These are phyloP conservation scores for Odontothrips loti DNA, from an alignment of 2,888 invertebrate genomes.

Conservation along the genomic window DNA sequence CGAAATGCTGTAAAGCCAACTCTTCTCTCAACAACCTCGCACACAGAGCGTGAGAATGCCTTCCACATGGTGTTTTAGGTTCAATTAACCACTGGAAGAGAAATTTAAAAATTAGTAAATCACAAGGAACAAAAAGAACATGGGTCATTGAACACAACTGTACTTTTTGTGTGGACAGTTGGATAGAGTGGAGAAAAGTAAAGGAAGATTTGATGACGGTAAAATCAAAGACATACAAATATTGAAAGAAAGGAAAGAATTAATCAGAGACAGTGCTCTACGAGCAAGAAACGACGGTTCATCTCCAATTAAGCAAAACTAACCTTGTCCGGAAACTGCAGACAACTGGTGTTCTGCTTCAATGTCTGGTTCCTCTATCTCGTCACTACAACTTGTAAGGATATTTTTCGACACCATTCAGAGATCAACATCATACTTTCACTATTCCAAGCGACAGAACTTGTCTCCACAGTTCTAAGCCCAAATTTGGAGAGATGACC, in stretches of 20 bases:
- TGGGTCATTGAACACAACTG: background rate
- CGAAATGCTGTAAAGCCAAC: background rate
- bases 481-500: too few relatives aligned
- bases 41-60: background rate
- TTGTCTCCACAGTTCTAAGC: too few relatives aligned
- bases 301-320: background rate
- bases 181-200: background rate
- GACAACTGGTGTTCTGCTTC: background rate
- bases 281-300: background rate
- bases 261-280: background rate
- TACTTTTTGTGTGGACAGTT: background rate
- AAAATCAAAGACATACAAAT: background rate
- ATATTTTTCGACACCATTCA: background rate
- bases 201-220: background rate
- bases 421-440: background rate
- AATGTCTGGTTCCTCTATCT: background rate
- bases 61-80: background rate
- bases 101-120: background rate
- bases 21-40: background rate
- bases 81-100: background rate
- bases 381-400: background rate
- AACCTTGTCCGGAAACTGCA: background rate
- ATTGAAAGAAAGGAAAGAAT: background rate
- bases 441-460: too few relatives aligned
- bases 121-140: background rate